phyloP scores from a whole-genome alignment of 2,797 vertebrate genomes.

The Apogon talboti region DNA sequence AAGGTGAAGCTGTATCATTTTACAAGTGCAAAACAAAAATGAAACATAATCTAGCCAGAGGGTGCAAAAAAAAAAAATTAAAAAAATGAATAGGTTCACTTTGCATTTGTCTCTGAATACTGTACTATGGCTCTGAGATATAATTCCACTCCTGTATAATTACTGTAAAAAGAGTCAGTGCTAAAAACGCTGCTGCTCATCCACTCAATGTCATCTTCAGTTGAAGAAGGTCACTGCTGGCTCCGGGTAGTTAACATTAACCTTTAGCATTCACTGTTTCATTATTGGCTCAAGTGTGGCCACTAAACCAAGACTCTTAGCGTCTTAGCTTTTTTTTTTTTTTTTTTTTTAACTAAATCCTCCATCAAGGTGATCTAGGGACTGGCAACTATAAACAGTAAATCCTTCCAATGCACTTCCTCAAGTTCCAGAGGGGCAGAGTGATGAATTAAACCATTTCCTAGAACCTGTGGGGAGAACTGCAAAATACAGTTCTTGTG shows the following conservation, averaged over 20 bases:
- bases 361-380: slow-evolving; percentile 28
- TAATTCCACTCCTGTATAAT: slow-evolving; percentile 6
- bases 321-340: too few relatives aligned
- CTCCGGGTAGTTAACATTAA: not conserved
- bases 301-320: not conserved
- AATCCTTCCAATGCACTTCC: slow-evolving; percentile 29
- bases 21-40: slow-evolving; percentile 6
- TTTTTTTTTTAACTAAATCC: slow-evolving; percentile 8
- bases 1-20: slow-evolving; percentile 19
- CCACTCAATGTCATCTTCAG: not conserved
- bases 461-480: slow-evolving; percentile 13
- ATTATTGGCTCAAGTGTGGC: slow-evolving; percentile 1
- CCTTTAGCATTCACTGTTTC: not conserved
- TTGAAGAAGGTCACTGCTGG: not conserved
- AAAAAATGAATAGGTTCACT: too few relatives aligned
- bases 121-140: slow-evolving; percentile 8
- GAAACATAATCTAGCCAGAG: slow-evolving; percentile 2
- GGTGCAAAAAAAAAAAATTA: slow-evolving; percentile 5
- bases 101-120: slow-evolving; percentile 16
- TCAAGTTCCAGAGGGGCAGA: slow-evolving; percentile 23
- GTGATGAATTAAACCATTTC: slow-evolving; percentile 34
- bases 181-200: slow-evolving; percentile 4
- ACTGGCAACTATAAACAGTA: slow-evolving; percentile 8
- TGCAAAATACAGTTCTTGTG: slow-evolving; percentile 22
- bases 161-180: slow-evolving; percentile 13